Conservation (phyloP, 2,888 invertebrate species). For the Rhogogaster chlorosoma region DNA sequence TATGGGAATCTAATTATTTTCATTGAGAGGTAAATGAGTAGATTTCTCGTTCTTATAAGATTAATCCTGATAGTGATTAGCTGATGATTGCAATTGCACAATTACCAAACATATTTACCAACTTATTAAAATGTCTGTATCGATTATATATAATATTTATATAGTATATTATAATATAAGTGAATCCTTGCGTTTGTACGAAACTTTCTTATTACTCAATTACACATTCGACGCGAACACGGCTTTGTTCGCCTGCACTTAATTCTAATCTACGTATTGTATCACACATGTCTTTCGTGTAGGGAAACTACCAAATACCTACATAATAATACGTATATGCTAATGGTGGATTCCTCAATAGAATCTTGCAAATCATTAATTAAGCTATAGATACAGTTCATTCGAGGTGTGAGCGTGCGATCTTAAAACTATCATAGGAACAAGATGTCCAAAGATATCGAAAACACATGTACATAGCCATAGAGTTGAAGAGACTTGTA, state of each 20-base stretch:
- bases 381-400: background rate
- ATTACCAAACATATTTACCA: constrained; percentile 1
- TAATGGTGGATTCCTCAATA: background rate
- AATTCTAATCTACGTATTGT: constrained; percentile 50
- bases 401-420: constrained; percentile 22
- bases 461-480: background rate
- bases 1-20: background rate
- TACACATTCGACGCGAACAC: constrained; percentile 39
- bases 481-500: background rate
- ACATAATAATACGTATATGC: constrained; percentile 37
- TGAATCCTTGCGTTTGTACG: constrained; percentile 43
- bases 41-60: background rate
- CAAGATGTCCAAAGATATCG: background rate
- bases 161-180: constrained; percentile 21
- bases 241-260: constrained; percentile 18
- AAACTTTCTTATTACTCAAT: constrained; percentile 44
- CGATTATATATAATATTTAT: background rate
- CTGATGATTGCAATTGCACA: constrained; percentile 9
- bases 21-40: background rate
- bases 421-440: constrained; percentile 8
- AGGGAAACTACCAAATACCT: constrained; percentile 40
- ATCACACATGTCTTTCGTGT: constrained; percentile 53
- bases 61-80: background rate
- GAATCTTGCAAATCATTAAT: constrained; percentile 7
- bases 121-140: background rate